These are phyloP conservation scores for Siniperca undulata DNA, from an alignment of 2,797 vertebrate genomes.

Conservation along the genomic window DNA sequence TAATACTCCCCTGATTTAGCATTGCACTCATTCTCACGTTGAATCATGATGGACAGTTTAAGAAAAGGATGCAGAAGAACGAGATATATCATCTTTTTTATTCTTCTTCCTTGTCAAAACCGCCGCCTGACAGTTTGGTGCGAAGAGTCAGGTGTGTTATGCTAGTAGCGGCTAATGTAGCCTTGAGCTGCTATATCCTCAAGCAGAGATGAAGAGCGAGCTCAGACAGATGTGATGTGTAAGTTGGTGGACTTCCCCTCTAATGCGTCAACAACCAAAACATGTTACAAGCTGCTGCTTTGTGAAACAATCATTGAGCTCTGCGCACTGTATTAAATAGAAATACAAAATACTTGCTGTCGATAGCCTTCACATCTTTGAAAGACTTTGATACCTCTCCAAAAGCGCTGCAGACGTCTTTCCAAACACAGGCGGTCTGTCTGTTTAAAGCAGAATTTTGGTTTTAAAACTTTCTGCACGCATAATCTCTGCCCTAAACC, in stretches of 20 bases:
- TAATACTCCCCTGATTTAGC: not conserved
- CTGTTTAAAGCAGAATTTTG: conserved; percentile 52
- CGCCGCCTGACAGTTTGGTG: not conserved
- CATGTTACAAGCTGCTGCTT: not conserved
- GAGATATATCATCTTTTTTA: not conserved
- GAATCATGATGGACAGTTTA: not conserved
- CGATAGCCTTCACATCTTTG: conserved; percentile 4
- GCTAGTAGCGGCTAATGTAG: not conserved
- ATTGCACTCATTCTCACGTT: not conserved
- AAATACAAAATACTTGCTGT: conserved; percentile 20
- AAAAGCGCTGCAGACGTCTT: conserved; percentile 20
- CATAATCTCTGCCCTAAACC: conserved; percentile 58
- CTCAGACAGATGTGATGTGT: not conserved
- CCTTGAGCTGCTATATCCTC: not conserved
- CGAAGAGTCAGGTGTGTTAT: not conserved
- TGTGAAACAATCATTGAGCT: conserved; percentile 16
- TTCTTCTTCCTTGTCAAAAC: not conserved
- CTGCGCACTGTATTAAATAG: not conserved
- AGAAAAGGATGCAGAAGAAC: not conserved
- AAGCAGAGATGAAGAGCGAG: not conserved
- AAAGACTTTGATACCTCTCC: conserved; percentile 1
- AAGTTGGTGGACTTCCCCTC: not conserved
- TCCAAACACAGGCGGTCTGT: conserved; percentile 22
- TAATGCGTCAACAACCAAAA: conserved; percentile 2
- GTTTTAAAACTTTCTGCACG: conserved; percentile 48